Evolutionary conservation across 2,113 vertebrate species (phyloP).

Genomic region (Gopherus flavomarginatus): DNA sequence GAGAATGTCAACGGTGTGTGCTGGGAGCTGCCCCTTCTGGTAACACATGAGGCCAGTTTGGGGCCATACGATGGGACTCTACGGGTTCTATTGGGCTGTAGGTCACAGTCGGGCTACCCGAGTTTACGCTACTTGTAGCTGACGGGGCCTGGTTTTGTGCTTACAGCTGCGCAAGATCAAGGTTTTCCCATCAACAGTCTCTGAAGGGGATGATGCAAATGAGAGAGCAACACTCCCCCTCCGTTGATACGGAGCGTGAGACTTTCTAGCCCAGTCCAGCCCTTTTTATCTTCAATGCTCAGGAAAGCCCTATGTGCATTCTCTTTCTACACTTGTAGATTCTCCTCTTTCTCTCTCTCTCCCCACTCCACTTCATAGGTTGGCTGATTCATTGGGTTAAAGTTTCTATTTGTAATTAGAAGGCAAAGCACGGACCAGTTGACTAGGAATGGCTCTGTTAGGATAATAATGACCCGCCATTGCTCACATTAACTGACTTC

Average conservation of each 20-base stretch:
- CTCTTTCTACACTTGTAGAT: background rate
- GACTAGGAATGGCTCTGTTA: background rate
- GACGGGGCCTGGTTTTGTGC: background rate
- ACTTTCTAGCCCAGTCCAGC: background rate
- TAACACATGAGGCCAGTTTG: background rate
- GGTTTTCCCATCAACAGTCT: background rate
- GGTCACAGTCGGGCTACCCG: too few relatives aligned
- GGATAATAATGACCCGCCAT: background rate
- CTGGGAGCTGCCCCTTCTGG: background rate
- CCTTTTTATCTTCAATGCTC: background rate
- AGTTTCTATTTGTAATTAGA: background rate
- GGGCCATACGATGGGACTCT: too few relatives aligned
- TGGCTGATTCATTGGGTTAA: background rate
- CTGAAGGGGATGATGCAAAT: background rate
- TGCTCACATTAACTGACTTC: background rate
- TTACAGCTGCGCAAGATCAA: background rate
- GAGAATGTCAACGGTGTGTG: background rate
- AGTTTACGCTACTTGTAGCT: background rate
- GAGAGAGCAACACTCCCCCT: background rate
- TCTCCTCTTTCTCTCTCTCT: background rate
- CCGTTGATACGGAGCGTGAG: rapidly evolving
- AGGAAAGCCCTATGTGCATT: too few relatives aligned
- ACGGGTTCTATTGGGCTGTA: background rate
- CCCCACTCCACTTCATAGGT: too few relatives aligned
- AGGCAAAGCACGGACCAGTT: background rate